phyloP scores from a whole-genome alignment of 2,888 invertebrate genomes.

The Chaetoderma sp. region DNA sequence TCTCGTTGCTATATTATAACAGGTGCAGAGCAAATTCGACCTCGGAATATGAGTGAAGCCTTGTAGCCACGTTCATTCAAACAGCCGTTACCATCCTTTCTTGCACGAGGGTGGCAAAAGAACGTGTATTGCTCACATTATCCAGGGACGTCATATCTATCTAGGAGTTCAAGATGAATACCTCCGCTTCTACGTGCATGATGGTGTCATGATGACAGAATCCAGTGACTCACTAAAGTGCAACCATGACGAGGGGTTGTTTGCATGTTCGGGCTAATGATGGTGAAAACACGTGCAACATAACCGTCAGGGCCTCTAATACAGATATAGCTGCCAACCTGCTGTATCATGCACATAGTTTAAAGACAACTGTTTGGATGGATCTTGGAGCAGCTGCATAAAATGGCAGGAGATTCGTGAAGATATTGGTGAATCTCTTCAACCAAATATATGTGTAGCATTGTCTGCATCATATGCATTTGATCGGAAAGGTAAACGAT shows the following conservation, averaged over 20 bases:
- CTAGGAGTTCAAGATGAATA: neutral
- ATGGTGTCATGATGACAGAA: neutral
- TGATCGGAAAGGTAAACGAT: conserved; percentile 6
- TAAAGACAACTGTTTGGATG: too few relatives aligned
- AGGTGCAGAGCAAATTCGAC: too few relatives aligned
- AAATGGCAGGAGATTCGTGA: too few relatives aligned
- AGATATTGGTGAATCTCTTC: too few relatives aligned
- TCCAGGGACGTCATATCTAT: neutral
- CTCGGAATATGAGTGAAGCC: too few relatives aligned
- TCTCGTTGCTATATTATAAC: too few relatives aligned
- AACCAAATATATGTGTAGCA: too few relatives aligned
- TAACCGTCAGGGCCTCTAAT: conserved; percentile 10
- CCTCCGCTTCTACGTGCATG: conserved; percentile 4
- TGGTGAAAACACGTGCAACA: neutral
- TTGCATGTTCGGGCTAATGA: neutral
- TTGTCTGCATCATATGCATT: conserved; percentile 2
- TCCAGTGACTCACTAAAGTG: too few relatives aligned
- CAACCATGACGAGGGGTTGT: conserved; percentile 19
- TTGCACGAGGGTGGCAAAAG: conserved; percentile 1
- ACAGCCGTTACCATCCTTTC: conserved; percentile 6
- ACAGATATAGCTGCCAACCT: conserved; percentile 12
- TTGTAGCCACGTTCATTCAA: conserved; percentile 13
- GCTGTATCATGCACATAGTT: conserved; percentile 8
- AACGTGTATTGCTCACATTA: neutral
- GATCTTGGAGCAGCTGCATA: too few relatives aligned